Conservation (phyloP, 1,140 invertebrate genomes). For the Bombus vancouverensis region DNA sequence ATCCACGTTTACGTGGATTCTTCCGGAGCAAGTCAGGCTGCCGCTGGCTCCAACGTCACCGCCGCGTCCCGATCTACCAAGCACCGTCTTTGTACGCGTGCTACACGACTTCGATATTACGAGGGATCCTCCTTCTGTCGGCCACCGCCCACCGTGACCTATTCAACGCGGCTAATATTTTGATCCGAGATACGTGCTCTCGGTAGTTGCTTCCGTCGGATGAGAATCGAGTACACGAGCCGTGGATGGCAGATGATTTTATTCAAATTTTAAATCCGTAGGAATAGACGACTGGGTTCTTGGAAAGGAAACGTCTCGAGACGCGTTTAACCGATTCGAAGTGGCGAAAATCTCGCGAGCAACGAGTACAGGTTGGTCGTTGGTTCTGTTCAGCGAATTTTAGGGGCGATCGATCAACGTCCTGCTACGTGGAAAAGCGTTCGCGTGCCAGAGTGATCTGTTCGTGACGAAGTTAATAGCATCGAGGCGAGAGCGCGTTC, state of each 20-base stretch:
- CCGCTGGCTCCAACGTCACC: constrained; percentile 45
- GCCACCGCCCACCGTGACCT: neutral
- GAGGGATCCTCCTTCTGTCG: too few species aligned
- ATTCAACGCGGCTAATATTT: constrained; percentile 60
- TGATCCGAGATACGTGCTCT: constrained; percentile 51
- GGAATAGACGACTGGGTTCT: neutral
- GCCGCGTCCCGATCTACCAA: neutral
- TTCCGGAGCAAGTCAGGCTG: neutral
- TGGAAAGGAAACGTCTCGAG: neutral
- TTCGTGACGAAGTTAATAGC: constrained; percentile 59
- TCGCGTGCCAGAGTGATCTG: constrained; percentile 49
- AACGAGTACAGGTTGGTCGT: neutral
- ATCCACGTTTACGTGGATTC: constrained; percentile 17
- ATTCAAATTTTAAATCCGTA: constrained; percentile 39
- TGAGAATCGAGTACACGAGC: neutral
- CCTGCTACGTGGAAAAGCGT: constrained; percentile 47
- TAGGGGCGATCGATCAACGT: constrained; percentile 64
- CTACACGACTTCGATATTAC: constrained; percentile 37
- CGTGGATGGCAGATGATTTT: neutral
- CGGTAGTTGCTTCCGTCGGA: neutral
- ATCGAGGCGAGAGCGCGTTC: neutral
- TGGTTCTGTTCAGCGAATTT: constrained; percentile 43
- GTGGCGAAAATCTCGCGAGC: too few species aligned
- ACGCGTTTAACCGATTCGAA: neutral
- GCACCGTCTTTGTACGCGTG: neutral